These are phyloP conservation scores for Sterna hirundo DNA, from an alignment of 2,113 vertebrate species.

Conservation along the genomic window DNA sequence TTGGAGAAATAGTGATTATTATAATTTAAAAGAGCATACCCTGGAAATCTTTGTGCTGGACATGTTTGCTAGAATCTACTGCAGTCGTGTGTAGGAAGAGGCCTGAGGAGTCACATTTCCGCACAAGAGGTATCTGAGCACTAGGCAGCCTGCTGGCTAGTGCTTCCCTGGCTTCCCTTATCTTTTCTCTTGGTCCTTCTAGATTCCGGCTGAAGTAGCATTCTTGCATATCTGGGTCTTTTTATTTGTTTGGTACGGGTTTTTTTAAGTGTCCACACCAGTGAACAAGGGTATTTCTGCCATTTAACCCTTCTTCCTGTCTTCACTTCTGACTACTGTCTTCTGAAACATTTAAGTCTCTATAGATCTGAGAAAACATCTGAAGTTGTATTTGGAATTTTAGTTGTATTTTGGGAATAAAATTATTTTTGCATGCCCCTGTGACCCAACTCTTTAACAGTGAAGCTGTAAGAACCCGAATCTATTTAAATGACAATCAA, in stretches of 20 bases:
- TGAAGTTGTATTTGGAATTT: neutral
- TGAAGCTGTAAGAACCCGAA: neutral
- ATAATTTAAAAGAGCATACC: neutral
- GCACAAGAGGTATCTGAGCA: neutral
- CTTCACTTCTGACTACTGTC: neutral
- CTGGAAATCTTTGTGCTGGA: neutral
- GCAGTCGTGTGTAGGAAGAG: fast-evolving
- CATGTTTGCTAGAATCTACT: neutral
- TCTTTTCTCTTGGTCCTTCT: neutral
- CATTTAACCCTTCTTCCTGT: neutral
- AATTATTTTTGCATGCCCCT: neutral
- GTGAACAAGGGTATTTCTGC: neutral
- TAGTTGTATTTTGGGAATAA: neutral
- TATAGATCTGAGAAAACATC: neutral
- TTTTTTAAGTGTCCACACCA: neutral
- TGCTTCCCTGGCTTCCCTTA: neutral
- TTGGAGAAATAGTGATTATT: neutral
- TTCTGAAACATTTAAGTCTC: neutral
- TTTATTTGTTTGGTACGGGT: neutral
- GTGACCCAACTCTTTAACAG: neutral
- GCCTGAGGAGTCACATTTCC: neutral
- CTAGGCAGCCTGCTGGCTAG: neutral
- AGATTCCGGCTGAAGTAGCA: neutral
- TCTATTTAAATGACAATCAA: neutral
- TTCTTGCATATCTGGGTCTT: neutral